phyloP scores from a whole-genome alignment of 2,888 invertebrate genomes.

The Acholoe squamosa region DNA sequence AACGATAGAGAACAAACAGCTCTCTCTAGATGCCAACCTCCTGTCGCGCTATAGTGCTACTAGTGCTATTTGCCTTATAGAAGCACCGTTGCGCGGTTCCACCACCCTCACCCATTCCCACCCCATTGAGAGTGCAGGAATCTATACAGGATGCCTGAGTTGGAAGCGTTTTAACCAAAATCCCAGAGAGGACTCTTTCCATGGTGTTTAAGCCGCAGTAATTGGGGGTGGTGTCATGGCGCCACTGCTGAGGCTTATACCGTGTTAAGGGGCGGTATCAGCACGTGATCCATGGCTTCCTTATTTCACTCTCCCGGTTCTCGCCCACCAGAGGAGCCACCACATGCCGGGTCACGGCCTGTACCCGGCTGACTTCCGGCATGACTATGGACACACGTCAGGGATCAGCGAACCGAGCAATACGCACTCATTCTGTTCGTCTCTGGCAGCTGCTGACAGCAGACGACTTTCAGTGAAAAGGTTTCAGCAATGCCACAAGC shows the following conservation, averaged over 20 bases:
- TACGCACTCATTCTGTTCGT: too few species aligned
- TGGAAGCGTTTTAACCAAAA: neutral
- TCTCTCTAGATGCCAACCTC: neutral
- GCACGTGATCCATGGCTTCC: slow-evolving; percentile 47
- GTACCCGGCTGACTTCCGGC: slow-evolving; percentile 2
- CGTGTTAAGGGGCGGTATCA: neutral
- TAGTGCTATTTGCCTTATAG: neutral
- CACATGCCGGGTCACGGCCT: slow-evolving; percentile 59
- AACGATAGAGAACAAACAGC: slow-evolving; percentile 24
- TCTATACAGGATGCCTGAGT: slow-evolving; percentile 8
- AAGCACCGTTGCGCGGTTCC: too few species aligned
- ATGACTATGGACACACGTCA: slow-evolving; percentile 46
- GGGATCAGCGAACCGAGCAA: neutral
- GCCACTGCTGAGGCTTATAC: neutral
- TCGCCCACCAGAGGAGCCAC: neutral
- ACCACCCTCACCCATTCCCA: too few species aligned
- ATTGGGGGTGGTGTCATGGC: neutral
- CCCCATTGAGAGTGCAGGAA: neutral
- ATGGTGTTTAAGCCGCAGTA: neutral
- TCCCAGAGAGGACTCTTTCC: neutral
- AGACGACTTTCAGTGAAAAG: too few species aligned
- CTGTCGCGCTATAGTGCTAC: neutral
- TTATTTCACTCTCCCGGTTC: slow-evolving; percentile 52
- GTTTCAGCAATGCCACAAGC: too few species aligned
- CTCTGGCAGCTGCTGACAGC: too few species aligned